Base-by-base conservation (phyloP, 2,113 vertebrate species). In the Upupa epops region DNA sequence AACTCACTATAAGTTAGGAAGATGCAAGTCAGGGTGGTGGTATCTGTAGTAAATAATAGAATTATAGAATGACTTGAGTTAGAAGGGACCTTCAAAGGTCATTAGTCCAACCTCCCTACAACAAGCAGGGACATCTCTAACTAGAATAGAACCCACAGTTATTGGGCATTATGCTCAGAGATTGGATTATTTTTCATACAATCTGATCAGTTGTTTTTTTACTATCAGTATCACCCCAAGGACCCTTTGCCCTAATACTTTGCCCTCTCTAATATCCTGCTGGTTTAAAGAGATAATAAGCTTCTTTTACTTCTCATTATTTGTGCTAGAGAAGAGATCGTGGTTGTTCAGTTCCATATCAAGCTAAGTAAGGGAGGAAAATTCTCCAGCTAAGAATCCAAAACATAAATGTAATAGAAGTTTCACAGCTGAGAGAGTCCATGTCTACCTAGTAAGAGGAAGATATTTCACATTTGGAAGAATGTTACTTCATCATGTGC, bases 401-500 rank as follows among this genome's bases (percentile, higher is more conserved):
- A 89, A 87, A 49, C 17, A 11, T 16, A 40, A 84, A 65, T 11
- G 2, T 4, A 84, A 46, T 7, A 63, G 22, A 92, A 71, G 14
- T 64, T 84, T 61, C 84, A 48, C 29, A 87, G n/a, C 24, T 72
- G 34, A 68, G 4, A 63, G 6, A 66, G 37, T 48, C 13, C 29
- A 56, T 15, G 2, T 55, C 12, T 55, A 68, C n/a, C n/a, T 72
- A 69, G 16, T n/a, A 81, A 83, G 21, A 9, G 11, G 17, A 80
- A 59, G 64, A 55, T 25, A 63, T 6, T 78, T 76, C 42, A 49
- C 19, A 29, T 71, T 64, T 86, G 60, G 22, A 55, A 60, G 34
- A 20, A 14, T 2, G 1, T 7, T 65, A n/a, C n/a, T 84, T 79
- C n/a, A 72, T 64, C 22, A 40, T 0, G 0, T 45, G 21, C 3